Evolutionary conservation across 2,797 vertebrate genomes (phyloP).

Genomic region (Ibycter americanus): DNA sequence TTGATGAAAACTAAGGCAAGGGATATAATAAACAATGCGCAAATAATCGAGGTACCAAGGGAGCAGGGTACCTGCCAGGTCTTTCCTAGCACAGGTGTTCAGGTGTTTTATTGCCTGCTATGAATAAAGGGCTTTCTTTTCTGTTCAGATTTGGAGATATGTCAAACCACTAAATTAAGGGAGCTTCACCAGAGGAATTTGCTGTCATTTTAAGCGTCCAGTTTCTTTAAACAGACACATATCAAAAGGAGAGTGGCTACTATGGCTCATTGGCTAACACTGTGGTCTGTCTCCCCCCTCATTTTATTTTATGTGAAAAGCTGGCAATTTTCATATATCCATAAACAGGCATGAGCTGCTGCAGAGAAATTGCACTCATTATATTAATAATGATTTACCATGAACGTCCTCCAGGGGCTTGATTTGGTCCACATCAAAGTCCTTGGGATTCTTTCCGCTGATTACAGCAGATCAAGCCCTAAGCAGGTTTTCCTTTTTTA

Average conservation of each 20-base stretch:
- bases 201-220: conserved; percentile 18
- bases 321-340: conserved; percentile 47
- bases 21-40: conserved; percentile 69
- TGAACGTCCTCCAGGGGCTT: conserved; percentile 57
- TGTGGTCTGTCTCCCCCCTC: conserved; percentile 33
- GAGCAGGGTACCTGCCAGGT: conserved; percentile 61
- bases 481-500: conserved; percentile 47
- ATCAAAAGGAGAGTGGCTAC: conserved; percentile 6
- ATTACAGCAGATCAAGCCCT: conserved; percentile 60
- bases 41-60: conserved; percentile 61
- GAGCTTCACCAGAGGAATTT: neutral
- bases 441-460: conserved; percentile 65
- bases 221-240: neutral
- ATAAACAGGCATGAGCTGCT: conserved; percentile 57
- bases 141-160: conserved; percentile 39
- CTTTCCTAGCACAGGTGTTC: conserved; percentile 66
- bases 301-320: conserved; percentile 47
- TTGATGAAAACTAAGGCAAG: conserved; percentile 71
- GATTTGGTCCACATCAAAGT: conserved; percentile 72
- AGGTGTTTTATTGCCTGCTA: conserved; percentile 52
- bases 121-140: conserved; percentile 38
- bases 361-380: conserved; percentile 60
- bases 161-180: conserved; percentile 39
- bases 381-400: conserved; percentile 71
- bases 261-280: conserved; percentile 45